Conservation (phyloP, 2,797 vertebrate species). For the Taeniopygia guttata region DNA sequence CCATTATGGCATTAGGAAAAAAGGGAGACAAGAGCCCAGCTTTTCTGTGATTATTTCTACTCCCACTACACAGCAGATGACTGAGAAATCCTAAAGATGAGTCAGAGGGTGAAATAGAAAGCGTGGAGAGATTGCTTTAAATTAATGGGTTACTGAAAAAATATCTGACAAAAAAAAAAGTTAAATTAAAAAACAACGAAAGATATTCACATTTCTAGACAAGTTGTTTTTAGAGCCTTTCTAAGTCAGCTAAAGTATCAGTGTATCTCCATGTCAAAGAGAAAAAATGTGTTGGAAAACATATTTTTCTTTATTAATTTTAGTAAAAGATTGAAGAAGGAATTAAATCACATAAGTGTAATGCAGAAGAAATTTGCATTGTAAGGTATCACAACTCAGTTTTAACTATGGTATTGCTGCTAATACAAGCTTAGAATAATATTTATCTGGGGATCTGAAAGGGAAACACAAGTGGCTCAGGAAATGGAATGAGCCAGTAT, state of each 20-base stretch:
- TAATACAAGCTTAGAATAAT: background rate
- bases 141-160: background rate
- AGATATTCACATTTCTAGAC: background rate
- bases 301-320: background rate
- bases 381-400: background rate
- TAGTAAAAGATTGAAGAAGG: background rate
- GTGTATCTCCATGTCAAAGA: background rate
- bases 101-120: slow-evolving; percentile 19
- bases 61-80: slow-evolving; percentile 23
- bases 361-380: background rate
- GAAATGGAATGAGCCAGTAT: background rate
- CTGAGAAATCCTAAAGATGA: slow-evolving; percentile 38
- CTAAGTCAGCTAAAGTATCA: background rate
- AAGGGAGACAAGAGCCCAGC: background rate
- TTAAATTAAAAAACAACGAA: background rate
- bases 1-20: background rate
- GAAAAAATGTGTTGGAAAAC: background rate
- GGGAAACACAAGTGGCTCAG: background rate
- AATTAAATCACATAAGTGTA: background rate
- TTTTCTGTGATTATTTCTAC: slow-evolving; percentile 26
- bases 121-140: background rate
- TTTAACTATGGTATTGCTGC: background rate
- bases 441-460: background rate
- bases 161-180: background rate
- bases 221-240: background rate